phyloP scores from a whole-genome alignment of 2,888 invertebrate genomes.

The Parascotia fuliginaria region DNA sequence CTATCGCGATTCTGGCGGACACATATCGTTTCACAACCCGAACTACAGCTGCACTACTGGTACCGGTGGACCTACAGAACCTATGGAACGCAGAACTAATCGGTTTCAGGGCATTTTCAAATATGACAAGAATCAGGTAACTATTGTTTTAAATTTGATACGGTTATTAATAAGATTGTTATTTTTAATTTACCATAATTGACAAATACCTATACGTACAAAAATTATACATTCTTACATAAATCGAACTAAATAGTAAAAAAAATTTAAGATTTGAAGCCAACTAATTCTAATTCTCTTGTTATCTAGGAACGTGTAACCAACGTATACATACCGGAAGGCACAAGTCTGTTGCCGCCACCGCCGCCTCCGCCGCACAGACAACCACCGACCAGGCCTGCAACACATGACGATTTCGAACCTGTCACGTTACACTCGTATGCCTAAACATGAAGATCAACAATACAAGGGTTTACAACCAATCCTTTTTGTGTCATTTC shows the following conservation, averaged over 20 bases:
- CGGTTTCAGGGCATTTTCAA: conserved; percentile 88
- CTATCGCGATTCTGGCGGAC: conserved; percentile 86
- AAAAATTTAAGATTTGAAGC: too few relatives aligned
- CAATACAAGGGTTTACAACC: neutral
- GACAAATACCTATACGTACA: too few relatives aligned
- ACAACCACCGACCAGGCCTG: conserved; percentile 84
- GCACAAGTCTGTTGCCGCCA: conserved; percentile 88
- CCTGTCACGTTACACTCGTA: conserved; percentile 84
- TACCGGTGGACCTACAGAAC: conserved; percentile 71
- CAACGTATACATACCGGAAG: conserved; percentile 88
- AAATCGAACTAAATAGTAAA: too few relatives aligned
- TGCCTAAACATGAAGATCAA: conserved; percentile 54
- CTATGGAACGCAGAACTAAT: conserved; percentile 63
- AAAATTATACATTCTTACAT: too few relatives aligned
- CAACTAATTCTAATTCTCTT: neutral
- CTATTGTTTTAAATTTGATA: neutral
- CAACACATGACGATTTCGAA: conserved; percentile 87
- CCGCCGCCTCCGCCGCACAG: conserved; percentile 84
- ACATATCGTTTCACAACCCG: conserved; percentile 95
- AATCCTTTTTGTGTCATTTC: neutral
- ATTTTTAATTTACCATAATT: too few relatives aligned
- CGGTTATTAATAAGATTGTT: too few relatives aligned
- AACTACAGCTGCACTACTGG: conserved; percentile 88
- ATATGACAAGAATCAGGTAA: conserved; percentile 91
- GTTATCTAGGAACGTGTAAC: conserved; percentile 85